Percentiles rank a stretch among this genome's conserved stretches.
These are phyloP conservation scores for Lutjanus erythropterus DNA, from an alignment of 2,113 vertebrate genomes.

Conservation along the genomic window DNA sequence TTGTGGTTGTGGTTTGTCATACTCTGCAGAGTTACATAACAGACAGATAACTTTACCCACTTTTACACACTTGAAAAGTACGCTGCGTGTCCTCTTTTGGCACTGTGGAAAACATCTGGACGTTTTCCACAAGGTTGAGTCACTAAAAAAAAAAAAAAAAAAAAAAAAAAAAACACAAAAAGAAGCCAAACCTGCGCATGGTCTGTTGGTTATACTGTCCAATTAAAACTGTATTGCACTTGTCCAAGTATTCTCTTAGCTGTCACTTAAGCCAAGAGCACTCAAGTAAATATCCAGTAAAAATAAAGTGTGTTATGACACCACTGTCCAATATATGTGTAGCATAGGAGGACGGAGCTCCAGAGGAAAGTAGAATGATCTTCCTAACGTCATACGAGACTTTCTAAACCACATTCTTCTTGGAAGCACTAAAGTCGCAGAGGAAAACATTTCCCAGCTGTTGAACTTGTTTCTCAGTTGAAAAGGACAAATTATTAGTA, in stretches of 20 bases:
- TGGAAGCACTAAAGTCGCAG: background rate
- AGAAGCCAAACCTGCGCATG: conserved; percentile 21
- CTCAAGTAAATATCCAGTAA: conserved; percentile 13
- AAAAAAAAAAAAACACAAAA: conserved; percentile 29
- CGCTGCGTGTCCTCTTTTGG: background rate
- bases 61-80: background rate
- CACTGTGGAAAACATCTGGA: conserved; percentile 18
- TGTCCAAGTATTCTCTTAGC: background rate
- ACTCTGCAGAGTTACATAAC: conserved; percentile 5
- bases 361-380: conserved; percentile 21
- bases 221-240: background rate
- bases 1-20: background rate
- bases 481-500: background rate
- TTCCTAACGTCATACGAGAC: background rate
- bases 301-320: conserved; percentile 32
- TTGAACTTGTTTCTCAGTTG: background rate
- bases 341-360: background rate
- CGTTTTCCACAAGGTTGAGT: background rate
- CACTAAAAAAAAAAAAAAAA: conserved; percentile 13
- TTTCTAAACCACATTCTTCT: conserved; percentile 17
- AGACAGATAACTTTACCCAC: background rate
- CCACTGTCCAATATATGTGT: conserved; percentile 8
- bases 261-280: conserved; percentile 10
- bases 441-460: conserved; percentile 1
- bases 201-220: conserved; percentile 14